Base-by-base conservation (phyloP, 2,797 vertebrate species). In the Molossus molossus region DNA sequence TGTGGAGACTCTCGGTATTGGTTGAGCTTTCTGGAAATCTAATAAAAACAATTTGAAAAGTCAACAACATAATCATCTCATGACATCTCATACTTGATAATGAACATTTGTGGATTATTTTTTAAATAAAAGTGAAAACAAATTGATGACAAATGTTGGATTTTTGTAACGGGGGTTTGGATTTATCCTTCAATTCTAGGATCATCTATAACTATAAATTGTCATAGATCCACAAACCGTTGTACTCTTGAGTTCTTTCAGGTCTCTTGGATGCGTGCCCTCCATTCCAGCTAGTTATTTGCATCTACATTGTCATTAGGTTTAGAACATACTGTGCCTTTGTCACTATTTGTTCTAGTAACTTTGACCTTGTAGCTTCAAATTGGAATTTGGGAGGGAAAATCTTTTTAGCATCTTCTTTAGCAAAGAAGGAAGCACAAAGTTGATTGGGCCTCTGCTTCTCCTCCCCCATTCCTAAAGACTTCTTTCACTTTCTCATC, bases 261-360 rank as follows among this genome's bases (percentile, higher is more conserved):
- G 33, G 85, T 65, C 87, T 72, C 60, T 91, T 93, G 88, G 86
- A 81, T 57, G 53, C 70, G 27, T 58, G 69, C 80, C 91, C 70
- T 87, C 45, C 17, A 37, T 67, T 67, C 62, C 83, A 92, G 91
- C 90, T 84, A 55, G 94, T 95, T 97, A 95, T 95, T 95, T 95
- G 91, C 62, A 84, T 86, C 75, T 79, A 73, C 48, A 91, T 84
- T 97, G 83, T 94, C 94, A 93, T 88, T 69, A 90, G n/a, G 37
- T 87, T 95, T 84, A 96, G 92, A 96, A 97, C 94, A 95, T 45
- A 64, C 91, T 76, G 91, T 93, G 76, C 72, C 50, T 95, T 91
- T 64, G 48, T 87, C 80, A 5, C 83, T 95, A 81, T 94, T 90
- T 93, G 53, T 94, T 96, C 89, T 92, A 85, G 93, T 64, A 81